These are phyloP conservation scores for Tenthredo livida DNA, from an alignment of 2,888 invertebrate species.

Conservation along the genomic window DNA sequence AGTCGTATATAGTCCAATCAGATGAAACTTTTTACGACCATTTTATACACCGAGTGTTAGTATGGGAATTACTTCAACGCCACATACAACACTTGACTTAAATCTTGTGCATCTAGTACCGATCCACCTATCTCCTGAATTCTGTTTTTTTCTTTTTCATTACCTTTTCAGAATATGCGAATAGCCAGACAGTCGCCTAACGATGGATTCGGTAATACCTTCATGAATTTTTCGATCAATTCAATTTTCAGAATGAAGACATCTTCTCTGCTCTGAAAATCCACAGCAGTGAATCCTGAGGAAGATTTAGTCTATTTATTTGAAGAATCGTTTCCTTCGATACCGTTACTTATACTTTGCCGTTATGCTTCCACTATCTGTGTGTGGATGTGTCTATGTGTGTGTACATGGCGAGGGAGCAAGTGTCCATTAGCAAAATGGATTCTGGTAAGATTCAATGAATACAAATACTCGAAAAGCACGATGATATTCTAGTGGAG, in stretches of 20 bases:
- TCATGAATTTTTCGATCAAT: slow-evolving; percentile 29
- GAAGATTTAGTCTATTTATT: slow-evolving; percentile 38
- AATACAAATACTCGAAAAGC: slow-evolving; percentile 42
- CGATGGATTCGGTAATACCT: neutral
- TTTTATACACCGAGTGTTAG: slow-evolving; percentile 15
- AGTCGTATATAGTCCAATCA: neutral
- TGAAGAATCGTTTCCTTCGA: slow-evolving; percentile 43
- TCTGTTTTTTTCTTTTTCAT: neutral
- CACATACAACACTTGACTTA: neutral
- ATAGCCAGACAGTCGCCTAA: slow-evolving; percentile 14
- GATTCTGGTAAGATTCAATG: slow-evolving; percentile 40
- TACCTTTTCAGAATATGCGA: neutral
- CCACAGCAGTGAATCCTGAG: neutral
- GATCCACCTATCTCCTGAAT: neutral
- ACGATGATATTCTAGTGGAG: slow-evolving; percentile 7
- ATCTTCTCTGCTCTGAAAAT: neutral
- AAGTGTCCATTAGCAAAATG: slow-evolving; percentile 50
- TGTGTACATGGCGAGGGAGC: neutral
- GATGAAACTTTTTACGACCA: slow-evolving; percentile 37
- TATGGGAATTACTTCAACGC: neutral
- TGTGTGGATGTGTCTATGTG: neutral
- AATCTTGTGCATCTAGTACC: neutral
- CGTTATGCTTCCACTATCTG: neutral
- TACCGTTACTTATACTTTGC: slow-evolving; percentile 1
- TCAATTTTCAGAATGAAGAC: neutral